phyloP scores from a whole-genome alignment of 1,140 invertebrate species.

The Acromyrmex heyeri region DNA sequence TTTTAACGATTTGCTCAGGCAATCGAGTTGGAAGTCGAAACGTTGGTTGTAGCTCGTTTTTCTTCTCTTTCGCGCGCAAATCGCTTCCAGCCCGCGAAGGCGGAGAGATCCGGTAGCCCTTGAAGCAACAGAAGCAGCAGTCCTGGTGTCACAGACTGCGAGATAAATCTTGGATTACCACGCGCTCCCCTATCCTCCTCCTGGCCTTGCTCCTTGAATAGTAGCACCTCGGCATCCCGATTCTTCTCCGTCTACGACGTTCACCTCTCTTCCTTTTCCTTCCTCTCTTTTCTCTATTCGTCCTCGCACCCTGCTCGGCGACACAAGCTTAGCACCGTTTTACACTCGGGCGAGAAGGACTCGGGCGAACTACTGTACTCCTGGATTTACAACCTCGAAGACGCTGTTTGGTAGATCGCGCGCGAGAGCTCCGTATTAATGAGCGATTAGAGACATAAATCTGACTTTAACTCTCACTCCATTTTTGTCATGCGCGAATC shows the following conservation, averaged over 20 bases:
- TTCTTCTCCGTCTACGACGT: slow-evolving; percentile 56
- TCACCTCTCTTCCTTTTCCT: slow-evolving; percentile 27
- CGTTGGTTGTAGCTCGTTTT: slow-evolving; percentile 2
- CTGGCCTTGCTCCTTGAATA: slow-evolving; percentile 63
- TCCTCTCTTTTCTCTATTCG: slow-evolving; percentile 5
- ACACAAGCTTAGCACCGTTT: slow-evolving; percentile 83
- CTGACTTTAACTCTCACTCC: slow-evolving; percentile 61
- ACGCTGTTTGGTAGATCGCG: slow-evolving; percentile 62
- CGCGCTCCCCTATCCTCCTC: slow-evolving; percentile 48
- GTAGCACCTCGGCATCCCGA: slow-evolving; percentile 62
- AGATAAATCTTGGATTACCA: slow-evolving; percentile 86
- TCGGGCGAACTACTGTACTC: slow-evolving; percentile 74
- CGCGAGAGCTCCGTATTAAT: slow-evolving; percentile 56
- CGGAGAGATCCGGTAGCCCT: slow-evolving; percentile 71
- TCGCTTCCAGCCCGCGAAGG: slow-evolving; percentile 51
- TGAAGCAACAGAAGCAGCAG: slow-evolving; percentile 70
- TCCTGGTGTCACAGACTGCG: slow-evolving; percentile 76
- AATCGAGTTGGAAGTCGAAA: slow-evolving; percentile 24
- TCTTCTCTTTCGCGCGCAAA: slow-evolving; percentile 4
- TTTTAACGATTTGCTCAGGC: neutral
- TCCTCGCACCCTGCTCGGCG: slow-evolving; percentile 67
- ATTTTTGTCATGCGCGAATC: slow-evolving; percentile 69
- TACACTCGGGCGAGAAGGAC: slow-evolving; percentile 78
- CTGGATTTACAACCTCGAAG: slow-evolving; percentile 61
- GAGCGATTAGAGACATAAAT: slow-evolving; percentile 65